Base-by-base conservation (phyloP, 2,113 vertebrate species). In the Fregetta grallaria region DNA sequence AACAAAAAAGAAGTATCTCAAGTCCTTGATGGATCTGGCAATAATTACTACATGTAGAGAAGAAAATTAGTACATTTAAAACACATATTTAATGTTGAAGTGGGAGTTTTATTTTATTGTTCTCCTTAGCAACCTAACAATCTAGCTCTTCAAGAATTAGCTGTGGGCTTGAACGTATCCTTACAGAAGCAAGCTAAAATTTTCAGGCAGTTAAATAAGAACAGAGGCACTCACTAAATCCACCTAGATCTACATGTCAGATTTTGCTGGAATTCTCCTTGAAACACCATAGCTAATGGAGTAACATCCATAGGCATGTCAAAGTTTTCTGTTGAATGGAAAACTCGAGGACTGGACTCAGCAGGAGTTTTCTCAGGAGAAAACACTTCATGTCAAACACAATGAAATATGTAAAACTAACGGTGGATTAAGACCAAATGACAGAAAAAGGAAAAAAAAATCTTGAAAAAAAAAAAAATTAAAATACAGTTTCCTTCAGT, bases 11-110 rank as follows among this genome's bases (percentile, higher is more conserved):
- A 73, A 62, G 10, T 15, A 86, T 44, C 56, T 83, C 36, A 86
- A 88, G 38, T 66, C 59, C 45, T 58, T 85, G 66, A 76, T 62
- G 92, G 63, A 86, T 89, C 26, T 90, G 81, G 70, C 75, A 96
- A 86, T 70, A 92, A 75, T 93, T 68, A 76, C 63, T 90, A 66
- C 59, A 74, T 21, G 55, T n/a, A 83, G 71, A 94, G 42, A 14
- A 88, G 85, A 90, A 96, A 90, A 95, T 77, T 42, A 93, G 79
- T 68, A 90, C 53, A 91, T 96, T 91, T 94, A 65, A 71, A 86
- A 77, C 20, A 71, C 13, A 29, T 73, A 94, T 80, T 92, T 80
- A 85, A 90, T 44, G 45, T 80, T 83, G 68, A 93, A 94, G 65
- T 70, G 18, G 71, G 68, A 90, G 81, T 68, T 95, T 91, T 92